A percentile compares a stretch with the other conserved stretches of the same genome.
Evolutionary conservation across 2,888 invertebrate genomes (phyloP).

Genomic region (Loripinus fragilis): DNA sequence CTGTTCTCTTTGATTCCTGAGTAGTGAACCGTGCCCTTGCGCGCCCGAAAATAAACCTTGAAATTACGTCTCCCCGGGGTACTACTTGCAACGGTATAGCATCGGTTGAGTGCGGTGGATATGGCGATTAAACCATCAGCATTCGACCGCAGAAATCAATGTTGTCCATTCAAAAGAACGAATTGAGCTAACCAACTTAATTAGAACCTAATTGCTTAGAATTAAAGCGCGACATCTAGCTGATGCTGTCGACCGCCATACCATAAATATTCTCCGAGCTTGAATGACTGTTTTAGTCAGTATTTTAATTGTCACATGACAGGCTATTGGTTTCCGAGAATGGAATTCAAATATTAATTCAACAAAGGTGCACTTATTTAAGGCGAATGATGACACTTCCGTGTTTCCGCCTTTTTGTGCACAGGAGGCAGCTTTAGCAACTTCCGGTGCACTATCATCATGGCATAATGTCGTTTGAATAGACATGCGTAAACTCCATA

Average conservation of each 20-base stretch:
- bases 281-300: too few relatives aligned
- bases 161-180: slow-evolving; percentile 31
- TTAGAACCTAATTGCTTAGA: slow-evolving; percentile 49
- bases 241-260: slow-evolving; percentile 57
- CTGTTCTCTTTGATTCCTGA: slow-evolving; percentile 10
- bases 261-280: background rate
- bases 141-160: slow-evolving; percentile 43
- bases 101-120: background rate
- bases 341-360: background rate
- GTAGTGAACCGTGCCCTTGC: slow-evolving; percentile 17
- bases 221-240: slow-evolving; percentile 31
- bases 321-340: too few relatives aligned
- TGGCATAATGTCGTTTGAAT: too few relatives aligned
- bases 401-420: too few relatives aligned
- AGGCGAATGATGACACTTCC: too few relatives aligned
- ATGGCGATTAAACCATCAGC: background rate
- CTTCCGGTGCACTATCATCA: too few relatives aligned
- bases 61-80: slow-evolving; percentile 38
- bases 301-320: too few relatives aligned
- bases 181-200: slow-evolving; percentile 41
- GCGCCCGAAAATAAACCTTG: slow-evolving; percentile 47
- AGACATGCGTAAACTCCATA: too few relatives aligned
- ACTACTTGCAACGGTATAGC: slow-evolving; percentile 13
- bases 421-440: too few relatives aligned
- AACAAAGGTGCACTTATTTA: background rate